Base-by-base conservation (phyloP, 1,140 invertebrate genomes). In the Monochamus saltuarius region DNA sequence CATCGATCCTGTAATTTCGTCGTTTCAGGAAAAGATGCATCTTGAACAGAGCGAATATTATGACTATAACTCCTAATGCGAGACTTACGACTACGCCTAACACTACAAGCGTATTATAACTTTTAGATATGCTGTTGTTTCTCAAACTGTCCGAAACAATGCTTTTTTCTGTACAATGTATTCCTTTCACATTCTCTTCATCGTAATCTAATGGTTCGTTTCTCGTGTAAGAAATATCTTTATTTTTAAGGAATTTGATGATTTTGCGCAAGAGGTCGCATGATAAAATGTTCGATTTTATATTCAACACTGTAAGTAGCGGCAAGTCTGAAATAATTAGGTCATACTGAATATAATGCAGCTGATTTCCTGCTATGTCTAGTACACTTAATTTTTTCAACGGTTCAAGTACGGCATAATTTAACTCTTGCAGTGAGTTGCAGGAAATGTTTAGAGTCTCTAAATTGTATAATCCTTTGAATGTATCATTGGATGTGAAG, bases 101-200 rank as follows among this genome's bases (percentile, higher is more conserved):
- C 42, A 40, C 50, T 37, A 63, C 55, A 55, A 66, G 16, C 36
- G 54, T 22, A 4, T n/a, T n/a, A n/a, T 17, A 38, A 8, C 17
- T 61, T 7, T 19, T n/a, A 10, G 53, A 36, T 22, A 11, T 11
- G 13, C 14, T 17, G 8, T 29, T 42, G 11, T 10, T 38, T n/a
- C 19, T 42, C 0, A 35, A 49, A 29, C 36, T 2, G 35, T 14
- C 22, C 52, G 36, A 34, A 40, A 16, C 52, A 56, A 7, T 7
- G 9, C 36, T 40, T 9, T 61, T 4, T 39, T 51, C 39, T 52
- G 67, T 64, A 42, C 73, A 75, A 49, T 68, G 67, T 56, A 75
- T 75, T 7, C 73, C 73, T 11, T 62, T 71, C 13, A 75, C 66
- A 62, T 75, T 75, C 43, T 74, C 67, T 40, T 67, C 64, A 34